Percentiles rank a stretch among this genome's conserved stretches.
phyloP scores from a whole-genome alignment of 1,140 invertebrate species.

The Tribolium madens region DNA sequence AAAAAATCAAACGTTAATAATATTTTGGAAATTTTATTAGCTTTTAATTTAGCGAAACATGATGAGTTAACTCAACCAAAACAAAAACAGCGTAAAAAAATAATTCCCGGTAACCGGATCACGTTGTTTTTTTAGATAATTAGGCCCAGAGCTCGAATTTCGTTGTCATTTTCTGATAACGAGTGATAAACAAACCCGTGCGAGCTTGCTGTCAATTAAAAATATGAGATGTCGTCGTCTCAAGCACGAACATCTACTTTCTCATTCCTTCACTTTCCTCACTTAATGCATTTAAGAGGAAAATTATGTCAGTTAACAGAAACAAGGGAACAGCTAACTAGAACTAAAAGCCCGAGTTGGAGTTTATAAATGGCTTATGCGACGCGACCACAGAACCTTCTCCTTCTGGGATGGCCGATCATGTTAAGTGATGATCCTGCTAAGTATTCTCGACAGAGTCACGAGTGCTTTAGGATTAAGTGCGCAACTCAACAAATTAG shows the following conservation, averaged over 20 bases:
- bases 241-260: slow-evolving; percentile 44
- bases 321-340: slow-evolving; percentile 61
- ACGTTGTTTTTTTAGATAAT: too few relatives aligned
- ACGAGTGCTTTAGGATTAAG: slow-evolving; percentile 44
- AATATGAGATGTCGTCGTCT: slow-evolving; percentile 50
- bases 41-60: too few relatives aligned
- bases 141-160: too few relatives aligned
- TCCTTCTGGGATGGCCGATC: slow-evolving; percentile 48
- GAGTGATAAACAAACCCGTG: too few relatives aligned
- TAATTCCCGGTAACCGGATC: too few relatives aligned
- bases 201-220: slow-evolving; percentile 42
- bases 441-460: slow-evolving; percentile 45
- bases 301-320: slow-evolving; percentile 61
- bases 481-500: slow-evolving; percentile 43
- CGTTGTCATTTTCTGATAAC: too few relatives aligned
- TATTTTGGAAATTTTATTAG: too few relatives aligned
- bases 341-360: slow-evolving; percentile 57
- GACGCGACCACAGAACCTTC: slow-evolving; percentile 50
- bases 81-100: too few relatives aligned
- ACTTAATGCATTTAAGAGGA: slow-evolving; percentile 58
- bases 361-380: slow-evolving; percentile 60
- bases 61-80: too few relatives aligned
- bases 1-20: not conserved
- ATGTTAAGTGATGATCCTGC: slow-evolving; percentile 52
- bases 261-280: slow-evolving; percentile 52